Base-by-base conservation (phyloP, 2,888 invertebrate genomes). In the Agrochola circellaris region DNA sequence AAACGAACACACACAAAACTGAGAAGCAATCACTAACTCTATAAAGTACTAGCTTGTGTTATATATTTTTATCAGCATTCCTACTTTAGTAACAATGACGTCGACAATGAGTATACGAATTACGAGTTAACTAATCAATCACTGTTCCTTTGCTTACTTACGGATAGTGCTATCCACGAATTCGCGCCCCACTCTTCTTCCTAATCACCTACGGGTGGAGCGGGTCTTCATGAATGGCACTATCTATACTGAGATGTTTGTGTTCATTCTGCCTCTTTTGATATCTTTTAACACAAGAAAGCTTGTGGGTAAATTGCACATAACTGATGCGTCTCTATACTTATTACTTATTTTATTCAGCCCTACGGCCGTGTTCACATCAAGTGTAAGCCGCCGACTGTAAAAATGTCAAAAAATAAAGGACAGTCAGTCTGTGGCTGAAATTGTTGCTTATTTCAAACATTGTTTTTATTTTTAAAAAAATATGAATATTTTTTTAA, bases 111-210 rank as follows among this genome's bases (percentile, higher is more conserved):
- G 26, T 58, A 65, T 20, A 77, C 20, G 38, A 69, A 51, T 68
- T 54, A 60, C 20, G 34, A 67, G 51, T 68, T 54, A 67, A 67
- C 77, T 34, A 65, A 76, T 82, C 61, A 68, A 77, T 64, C 58
- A 48, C 8, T 9, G 9, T 67, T 15, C 9, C 30, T 54, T 51
- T 48, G 20, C 8, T 30, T 67, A 23, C 45, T 5, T 2, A n/a
- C n/a, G n/a, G n/a, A 45, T 13, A 45, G 45, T 45, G 45, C 13
- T 13, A 13, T 13, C 45, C 45, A 45, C 45, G 13, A 45, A 45
- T 13, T 13, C 11, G 45, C 15, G 15, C 45, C 45, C 13, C 45
- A 42, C 45, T 45, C 45, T 45, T 45, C 45, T 45, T 45, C 45
- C 45, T 45, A 15, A 5, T 45, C 42, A 9, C 42, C 11, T 42